Conservation (phyloP, 2,888 invertebrate species). For the Drosophila fulvimacula region DNA sequence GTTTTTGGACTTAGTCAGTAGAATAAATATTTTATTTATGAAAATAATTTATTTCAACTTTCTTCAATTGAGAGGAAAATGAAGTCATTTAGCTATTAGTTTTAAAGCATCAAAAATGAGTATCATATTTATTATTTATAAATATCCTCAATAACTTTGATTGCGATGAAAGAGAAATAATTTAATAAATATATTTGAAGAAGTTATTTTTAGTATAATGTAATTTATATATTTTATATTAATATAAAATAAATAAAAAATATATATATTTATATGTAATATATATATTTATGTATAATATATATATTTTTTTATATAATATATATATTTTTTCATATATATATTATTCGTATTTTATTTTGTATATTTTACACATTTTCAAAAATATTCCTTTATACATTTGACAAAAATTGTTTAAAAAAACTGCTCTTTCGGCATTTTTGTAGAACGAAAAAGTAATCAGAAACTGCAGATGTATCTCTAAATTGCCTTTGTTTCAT, state of each 20-base stretch:
- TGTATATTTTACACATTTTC: neutral
- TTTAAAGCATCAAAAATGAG: neutral
- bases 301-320: neutral
- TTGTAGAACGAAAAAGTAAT: neutral
- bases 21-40: neutral
- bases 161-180: too few species aligned
- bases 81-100: neutral
- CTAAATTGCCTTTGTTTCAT: neutral
- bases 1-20: neutral
- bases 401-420: too few species aligned
- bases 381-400: too few species aligned
- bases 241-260: too few species aligned
- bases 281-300: neutral
- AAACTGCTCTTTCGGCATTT: neutral
- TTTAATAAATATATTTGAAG: too few species aligned
- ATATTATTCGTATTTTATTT: neutral
- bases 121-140: too few species aligned
- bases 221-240: neutral
- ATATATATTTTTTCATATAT: neutral
- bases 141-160: too few species aligned
- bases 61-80: neutral
- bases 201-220: neutral
- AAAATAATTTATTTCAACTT: neutral
- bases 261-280: neutral
- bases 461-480: neutral